Evolutionary conservation across 2,113 vertebrate species (phyloP), one percentile per base, ranked within the genome.

Genomic region (Tragelaphus imberbis): DNA sequence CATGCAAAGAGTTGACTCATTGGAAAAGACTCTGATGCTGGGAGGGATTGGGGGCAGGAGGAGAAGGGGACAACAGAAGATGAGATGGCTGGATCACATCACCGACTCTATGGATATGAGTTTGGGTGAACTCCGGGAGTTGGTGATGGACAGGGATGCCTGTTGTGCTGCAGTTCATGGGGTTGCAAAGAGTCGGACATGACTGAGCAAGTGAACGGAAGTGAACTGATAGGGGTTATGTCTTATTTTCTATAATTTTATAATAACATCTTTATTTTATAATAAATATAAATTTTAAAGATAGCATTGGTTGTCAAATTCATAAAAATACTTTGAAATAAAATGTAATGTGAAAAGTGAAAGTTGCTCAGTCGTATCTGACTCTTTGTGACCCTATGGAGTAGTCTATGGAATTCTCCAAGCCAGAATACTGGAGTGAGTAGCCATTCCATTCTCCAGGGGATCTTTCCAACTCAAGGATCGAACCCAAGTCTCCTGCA

Each of bases 201-300:
- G 49, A 49, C 2, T 13, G 11, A 13, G 49, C 12, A 10, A 49
- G 7, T 49, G 47, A 49, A 49, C 11, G 11, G 11, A 49, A 49
- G 11, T 49, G 49, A 49, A 49, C 11, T 49, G 49, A 36, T 36
- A 23, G 85, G 27, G 89, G 12, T 61, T 33, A 47, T 33, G 4
- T n/a, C 4, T 30, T 55, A 88, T 3, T 59, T 63, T 68, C 23
- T 86, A 44, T 49, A 84, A 77, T 84, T 94, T 55, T 68, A 14
- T 77, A 86, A 65, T 49, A 95, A 75, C 6, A 90, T 56, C 19
- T 80, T 88, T 82, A 1, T 79, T 95, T 95, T 49, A n/a, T 25
- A 59, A 86, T 53, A 53, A 84, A 61, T 65, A 58, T 58, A 81
- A 40, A 23, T 88, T 91, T 61, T 6, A 75, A 71, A 65, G 79